A percentile compares a stretch with the other conserved stretches of the same genome.
Evolutionary conservation across 1,140 invertebrate genomes (phyloP).

Genomic region (Archivesica marissinica): DNA sequence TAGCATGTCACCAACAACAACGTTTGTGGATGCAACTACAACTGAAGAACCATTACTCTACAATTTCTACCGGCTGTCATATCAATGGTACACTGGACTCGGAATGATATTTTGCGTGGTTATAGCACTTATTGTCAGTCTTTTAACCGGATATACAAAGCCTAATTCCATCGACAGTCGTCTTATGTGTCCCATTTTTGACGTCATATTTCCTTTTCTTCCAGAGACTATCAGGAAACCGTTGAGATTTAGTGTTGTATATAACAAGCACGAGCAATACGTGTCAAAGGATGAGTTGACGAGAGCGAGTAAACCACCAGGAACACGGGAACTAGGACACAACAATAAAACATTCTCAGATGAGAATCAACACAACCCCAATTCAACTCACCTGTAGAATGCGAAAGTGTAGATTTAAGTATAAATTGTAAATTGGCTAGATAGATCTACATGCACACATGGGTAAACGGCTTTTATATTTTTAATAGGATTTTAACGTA

Average conservation of each 20-base stretch:
- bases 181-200: conserved; percentile 79
- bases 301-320: no score
- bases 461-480: no score
- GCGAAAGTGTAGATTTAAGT: no score
- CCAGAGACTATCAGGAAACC: conserved; percentile 74
- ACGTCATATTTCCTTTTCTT: conserved; percentile 76
- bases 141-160: conserved; percentile 76
- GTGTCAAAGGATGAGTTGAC: background rate
- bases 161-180: conserved; percentile 75
- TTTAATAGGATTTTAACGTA: no score
- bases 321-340: no score
- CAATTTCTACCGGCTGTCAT: conserved; percentile 91
- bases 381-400: no score
- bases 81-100: conserved; percentile 91
- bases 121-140: conserved; percentile 88
- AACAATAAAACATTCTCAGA: no score
- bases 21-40: conserved; percentile 12
- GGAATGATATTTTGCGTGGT: conserved; percentile 87
- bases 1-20: background rate
- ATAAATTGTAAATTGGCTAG: no score
- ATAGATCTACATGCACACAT: no score
- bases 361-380: no score
- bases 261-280: conserved; percentile 63
- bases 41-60: conserved; percentile 47
- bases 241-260: conserved; percentile 75